Conservation (phyloP, 2,797 vertebrate genomes). For the Babyrousa celebensis region DNA sequence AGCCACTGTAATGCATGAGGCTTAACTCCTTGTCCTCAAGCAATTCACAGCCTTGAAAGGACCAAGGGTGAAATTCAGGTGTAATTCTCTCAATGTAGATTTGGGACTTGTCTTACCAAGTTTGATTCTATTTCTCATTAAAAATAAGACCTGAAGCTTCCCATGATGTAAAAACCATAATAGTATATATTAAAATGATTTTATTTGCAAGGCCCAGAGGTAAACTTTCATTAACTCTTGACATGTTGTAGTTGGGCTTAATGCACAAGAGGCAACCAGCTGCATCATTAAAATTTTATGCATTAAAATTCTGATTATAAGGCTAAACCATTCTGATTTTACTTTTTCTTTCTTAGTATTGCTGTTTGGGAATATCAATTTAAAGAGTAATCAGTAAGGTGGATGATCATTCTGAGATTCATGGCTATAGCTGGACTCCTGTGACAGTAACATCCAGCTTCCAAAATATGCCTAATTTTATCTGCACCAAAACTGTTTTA, state of each 20-base stretch:
- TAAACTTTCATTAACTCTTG: background rate
- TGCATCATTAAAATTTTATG: background rate
- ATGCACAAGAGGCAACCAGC: background rate
- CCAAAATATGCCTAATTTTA: conserved; percentile 47
- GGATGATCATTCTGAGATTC: conserved; percentile 11
- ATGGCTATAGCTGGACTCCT: background rate
- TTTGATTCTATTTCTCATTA: conserved; percentile 24
- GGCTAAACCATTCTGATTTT: background rate
- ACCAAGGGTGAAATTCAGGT: background rate
- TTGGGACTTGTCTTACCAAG: background rate
- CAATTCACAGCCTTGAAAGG: background rate
- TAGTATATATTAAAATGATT: background rate
- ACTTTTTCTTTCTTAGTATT: conserved; percentile 56
- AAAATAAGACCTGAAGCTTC: conserved; percentile 4
- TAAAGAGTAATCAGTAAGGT: conserved; percentile 7
- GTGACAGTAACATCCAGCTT: conserved; percentile 1
- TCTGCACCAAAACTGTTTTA: conserved; percentile 64
- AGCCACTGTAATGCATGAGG: background rate
- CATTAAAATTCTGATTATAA: conserved; percentile 36
- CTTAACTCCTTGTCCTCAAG: background rate
- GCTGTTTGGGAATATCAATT: conserved; percentile 37
- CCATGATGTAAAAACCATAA: conserved; percentile 13
- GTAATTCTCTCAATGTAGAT: background rate
- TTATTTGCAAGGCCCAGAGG: conserved; percentile 12
- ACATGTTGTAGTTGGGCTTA: background rate